Evolutionary conservation across 2,888 invertebrate genomes (phyloP).

Genomic region (Taphrorychus bicolor): DNA sequence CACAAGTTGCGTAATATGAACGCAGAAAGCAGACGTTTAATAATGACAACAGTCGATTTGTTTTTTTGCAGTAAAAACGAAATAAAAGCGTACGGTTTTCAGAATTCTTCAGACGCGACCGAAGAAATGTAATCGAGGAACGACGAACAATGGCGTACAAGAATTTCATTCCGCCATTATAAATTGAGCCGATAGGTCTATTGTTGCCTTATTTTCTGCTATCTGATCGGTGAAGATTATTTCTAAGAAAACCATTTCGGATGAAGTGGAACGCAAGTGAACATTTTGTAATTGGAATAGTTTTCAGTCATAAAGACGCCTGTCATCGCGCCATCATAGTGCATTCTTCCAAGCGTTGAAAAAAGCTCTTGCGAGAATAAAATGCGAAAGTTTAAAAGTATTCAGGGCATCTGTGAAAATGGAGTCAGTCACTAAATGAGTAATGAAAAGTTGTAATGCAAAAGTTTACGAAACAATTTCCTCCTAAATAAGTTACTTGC

Average conservation of each 20-base stretch:
- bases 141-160: not conserved
- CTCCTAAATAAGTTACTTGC: not conserved
- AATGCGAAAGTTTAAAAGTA: too few relatives aligned
- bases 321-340: not conserved
- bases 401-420: too few relatives aligned
- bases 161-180: not conserved
- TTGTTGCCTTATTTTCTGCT: not conserved
- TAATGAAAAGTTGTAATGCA: too few relatives aligned
- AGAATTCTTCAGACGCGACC: not conserved
- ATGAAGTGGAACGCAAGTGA: not conserved
- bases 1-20: too few relatives aligned
- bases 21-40: too few relatives aligned
- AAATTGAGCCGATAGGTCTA: not conserved
- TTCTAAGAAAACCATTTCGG: not conserved
- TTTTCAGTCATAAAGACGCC: not conserved
- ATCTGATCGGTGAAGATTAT: not conserved
- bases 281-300: not conserved
- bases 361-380: not conserved
- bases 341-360: not conserved
- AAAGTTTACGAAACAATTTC: too few relatives aligned
- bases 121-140: not conserved
- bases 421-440: too few relatives aligned
- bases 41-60: too few relatives aligned
- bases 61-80: not conserved
- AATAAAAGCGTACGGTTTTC: not conserved